Base-by-base conservation (phyloP, 2,797 vertebrate genomes). In the Thalassophryne amazonica region DNA sequence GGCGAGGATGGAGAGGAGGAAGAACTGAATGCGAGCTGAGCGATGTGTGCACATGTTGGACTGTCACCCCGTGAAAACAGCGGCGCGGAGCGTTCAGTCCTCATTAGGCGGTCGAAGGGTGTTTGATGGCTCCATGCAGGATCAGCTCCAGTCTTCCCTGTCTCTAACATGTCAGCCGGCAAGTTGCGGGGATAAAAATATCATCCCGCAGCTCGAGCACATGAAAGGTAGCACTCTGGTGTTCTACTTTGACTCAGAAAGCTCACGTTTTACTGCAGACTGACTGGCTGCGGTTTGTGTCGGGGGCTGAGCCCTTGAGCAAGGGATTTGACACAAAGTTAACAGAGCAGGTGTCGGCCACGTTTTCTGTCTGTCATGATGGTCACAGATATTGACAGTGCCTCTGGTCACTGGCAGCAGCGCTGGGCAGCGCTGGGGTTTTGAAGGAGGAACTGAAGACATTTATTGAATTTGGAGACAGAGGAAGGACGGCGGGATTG, bases 171-270 rank as follows among this genome's bases (percentile, higher is more conserved):
- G 32, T 59, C 40, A 22, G 11, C 49, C 4, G 24, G 32, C 16
- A 7, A 53, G 50, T 56, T 8, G 13, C 27, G 7, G 28, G 53
- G 69, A 53, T 51, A 39, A 53, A 69, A 65, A 69, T 20, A 52
- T 29, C 17, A 25, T 43, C 20, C 5, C 1, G 2, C 20, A 32
- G 55, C 27, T 27, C 27, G n/a, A 7, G 17, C 42, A 46, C 31
- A 51, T 59, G 43, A 67, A 60, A 57, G 46, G 49, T 16, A 37
- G 24, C 17, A 2, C 39, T 20, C 30, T 16, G 42, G 16, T 36
- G 36, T 28, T 28, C 54, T 24, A 6, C 16, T 67, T 29, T 54
- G 46, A 46, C 38, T 66, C 18, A 21, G 53, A 42, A 52, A 19
- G 31, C 47, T 36, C 37, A 7, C 14, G 17, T 33, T 23, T 28